These are phyloP conservation scores for Lepas anatifera DNA, from an alignment of 2,888 invertebrate species.

Conservation along the genomic window DNA sequence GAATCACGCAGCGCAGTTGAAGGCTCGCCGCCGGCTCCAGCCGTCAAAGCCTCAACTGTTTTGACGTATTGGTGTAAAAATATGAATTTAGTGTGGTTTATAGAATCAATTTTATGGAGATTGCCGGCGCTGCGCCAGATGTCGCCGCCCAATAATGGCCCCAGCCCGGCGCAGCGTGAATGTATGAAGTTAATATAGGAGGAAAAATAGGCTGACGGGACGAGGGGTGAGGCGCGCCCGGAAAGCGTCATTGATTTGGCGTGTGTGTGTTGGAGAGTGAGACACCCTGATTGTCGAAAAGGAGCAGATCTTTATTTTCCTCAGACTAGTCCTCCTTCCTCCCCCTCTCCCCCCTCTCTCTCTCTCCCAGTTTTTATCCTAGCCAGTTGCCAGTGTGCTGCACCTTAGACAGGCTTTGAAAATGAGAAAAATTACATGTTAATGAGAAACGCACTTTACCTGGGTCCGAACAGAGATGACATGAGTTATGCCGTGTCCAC, in stretches of 20 bases:
- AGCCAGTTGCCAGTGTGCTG: too few species aligned
- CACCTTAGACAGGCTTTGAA: too few species aligned
- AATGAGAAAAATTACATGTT: too few species aligned
- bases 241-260: not conserved
- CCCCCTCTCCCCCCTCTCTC: too few species aligned
- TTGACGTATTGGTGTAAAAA: conserved; percentile 13
- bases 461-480: too few species aligned
- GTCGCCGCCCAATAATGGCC: conserved; percentile 10
- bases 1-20: not conserved
- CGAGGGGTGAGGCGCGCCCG: not conserved
- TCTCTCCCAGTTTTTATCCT: too few species aligned
- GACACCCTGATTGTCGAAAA: too few species aligned
- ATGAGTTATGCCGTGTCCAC: too few species aligned
- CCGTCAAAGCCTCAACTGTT: conserved; percentile 1
- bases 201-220: conserved; percentile 10
- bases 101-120: conserved; percentile 14
- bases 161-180: conserved; percentile 3
- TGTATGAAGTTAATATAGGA: conserved; percentile 13
- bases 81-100: conserved; percentile 13
- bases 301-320: too few species aligned
- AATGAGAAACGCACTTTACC: too few species aligned
- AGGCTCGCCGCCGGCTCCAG: not conserved
- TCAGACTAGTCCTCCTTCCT: too few species aligned
- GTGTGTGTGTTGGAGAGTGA: too few species aligned
- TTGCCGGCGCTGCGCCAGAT: not conserved